Evolutionary conservation across 1,140 invertebrate genomes (phyloP).

Genomic region (Littorina saxatilis): DNA sequence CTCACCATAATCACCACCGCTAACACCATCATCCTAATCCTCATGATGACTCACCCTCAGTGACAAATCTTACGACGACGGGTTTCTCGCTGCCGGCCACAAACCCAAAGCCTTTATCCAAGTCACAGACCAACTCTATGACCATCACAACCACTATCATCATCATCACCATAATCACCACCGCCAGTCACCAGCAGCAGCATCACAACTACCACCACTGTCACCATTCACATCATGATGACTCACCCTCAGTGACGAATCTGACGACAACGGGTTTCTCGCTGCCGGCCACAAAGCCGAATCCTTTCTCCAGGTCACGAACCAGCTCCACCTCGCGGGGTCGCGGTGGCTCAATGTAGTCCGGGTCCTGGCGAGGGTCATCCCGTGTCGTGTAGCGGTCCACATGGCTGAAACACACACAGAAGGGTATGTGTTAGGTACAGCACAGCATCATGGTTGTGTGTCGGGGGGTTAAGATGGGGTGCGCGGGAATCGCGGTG

Average conservation of each 20-base stretch:
- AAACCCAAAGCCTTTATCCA: constrained; percentile 91
- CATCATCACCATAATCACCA: no score
- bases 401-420: constrained; percentile 83
- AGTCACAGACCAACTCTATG: constrained; percentile 82
- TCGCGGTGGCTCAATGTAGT: constrained; percentile 81
- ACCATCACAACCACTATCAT: constrained; percentile 2
- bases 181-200: no score
- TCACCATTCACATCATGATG: background rate
- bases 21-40: no score
- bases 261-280: constrained; percentile 93
- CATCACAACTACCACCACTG: background rate
- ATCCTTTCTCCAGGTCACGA: constrained; percentile 85
- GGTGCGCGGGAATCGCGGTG: no score
- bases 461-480: background rate
- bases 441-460: background rate
- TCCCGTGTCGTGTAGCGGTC: constrained; percentile 94
- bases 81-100: constrained; percentile 94
- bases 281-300: constrained; percentile 95
- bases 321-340: constrained; percentile 85
- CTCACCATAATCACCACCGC: no score
- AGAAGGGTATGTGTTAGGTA: no score
- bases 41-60: constrained; percentile 77
- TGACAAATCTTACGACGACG: constrained; percentile 88
- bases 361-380: constrained; percentile 81
- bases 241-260: constrained; percentile 79